Percentiles rank a stretch among this genome's conserved stretches.
phyloP scores from a whole-genome alignment of 2,888 invertebrate species.

The Protodeltote pygarga region DNA sequence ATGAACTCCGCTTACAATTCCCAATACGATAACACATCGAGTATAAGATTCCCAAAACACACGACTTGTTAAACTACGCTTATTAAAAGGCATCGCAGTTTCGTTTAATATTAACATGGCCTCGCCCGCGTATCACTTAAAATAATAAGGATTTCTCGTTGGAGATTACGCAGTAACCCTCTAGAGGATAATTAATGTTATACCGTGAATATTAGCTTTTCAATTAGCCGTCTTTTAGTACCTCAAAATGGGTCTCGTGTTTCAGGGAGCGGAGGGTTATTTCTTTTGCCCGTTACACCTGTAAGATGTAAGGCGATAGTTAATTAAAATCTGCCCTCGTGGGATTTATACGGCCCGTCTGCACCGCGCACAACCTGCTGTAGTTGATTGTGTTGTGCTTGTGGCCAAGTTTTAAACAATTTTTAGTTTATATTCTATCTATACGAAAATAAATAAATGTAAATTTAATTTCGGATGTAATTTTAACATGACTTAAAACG shows the following conservation, averaged over 20 bases:
- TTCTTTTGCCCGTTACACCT: conserved; percentile 63
- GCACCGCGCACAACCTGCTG: conserved; percentile 25
- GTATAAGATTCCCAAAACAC: conserved; percentile 45
- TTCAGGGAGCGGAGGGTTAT: conserved; percentile 60
- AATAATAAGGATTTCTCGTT: conserved; percentile 78
- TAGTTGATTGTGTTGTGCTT: conserved; percentile 2
- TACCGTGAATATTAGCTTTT: conserved; percentile 84
- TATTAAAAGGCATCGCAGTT: conserved; percentile 51
- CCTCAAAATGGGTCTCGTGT: conserved; percentile 76
- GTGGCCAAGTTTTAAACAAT: conserved; percentile 1
- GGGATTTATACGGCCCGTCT: conserved; percentile 63
- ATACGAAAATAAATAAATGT: too few species aligned
- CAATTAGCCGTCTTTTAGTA: conserved; percentile 83
- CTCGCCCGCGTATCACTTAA: conserved; percentile 69
- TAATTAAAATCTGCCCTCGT: conserved; percentile 77
- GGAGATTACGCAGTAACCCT: conserved; percentile 73
- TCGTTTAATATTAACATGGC: conserved; percentile 64
- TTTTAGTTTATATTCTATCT: not conserved
- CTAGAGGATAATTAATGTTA: conserved; percentile 82
- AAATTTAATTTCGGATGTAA: too few species aligned
- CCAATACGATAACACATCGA: conserved; percentile 22
- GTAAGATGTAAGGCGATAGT: conserved; percentile 73
- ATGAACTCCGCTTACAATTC: conserved; percentile 14
- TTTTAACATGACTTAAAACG: too few species aligned
- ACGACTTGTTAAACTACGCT: conserved; percentile 34